Evolutionary conservation across 2,888 invertebrate species (phyloP).

Genomic region (Seladonia tumulorum): DNA sequence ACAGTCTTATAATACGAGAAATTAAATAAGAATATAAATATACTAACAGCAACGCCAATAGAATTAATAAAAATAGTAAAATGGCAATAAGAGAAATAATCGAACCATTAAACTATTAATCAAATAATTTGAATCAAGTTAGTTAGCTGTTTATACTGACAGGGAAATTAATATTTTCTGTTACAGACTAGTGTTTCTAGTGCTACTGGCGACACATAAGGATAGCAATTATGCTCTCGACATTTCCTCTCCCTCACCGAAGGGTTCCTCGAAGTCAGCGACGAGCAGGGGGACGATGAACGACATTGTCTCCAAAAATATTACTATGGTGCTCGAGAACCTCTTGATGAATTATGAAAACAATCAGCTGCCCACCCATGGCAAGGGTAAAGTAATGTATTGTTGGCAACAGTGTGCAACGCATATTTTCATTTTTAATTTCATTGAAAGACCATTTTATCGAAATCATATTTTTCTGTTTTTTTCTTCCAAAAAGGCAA

Average conservation of each 20-base stretch:
- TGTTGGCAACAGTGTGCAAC: not conserved
- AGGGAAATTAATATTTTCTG: not conserved
- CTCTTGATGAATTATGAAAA: constrained; percentile 95
- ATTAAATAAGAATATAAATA: not conserved
- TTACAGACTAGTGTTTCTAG: constrained; percentile 50
- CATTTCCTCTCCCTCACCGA: constrained; percentile 1
- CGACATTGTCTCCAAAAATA: constrained; percentile 92
- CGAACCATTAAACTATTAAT: not conserved
- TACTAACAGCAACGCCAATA: not conserved
- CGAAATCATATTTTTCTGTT: not conserved
- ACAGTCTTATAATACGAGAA: not conserved
- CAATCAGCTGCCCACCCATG: constrained; percentile 95
- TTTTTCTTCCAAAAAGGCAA: not conserved
- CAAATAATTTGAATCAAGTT: not conserved
- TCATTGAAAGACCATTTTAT: not conserved
- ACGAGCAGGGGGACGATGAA: constrained; percentile 85
- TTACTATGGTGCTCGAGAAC: constrained; percentile 93
- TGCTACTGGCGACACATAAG: constrained; percentile 71
- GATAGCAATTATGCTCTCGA: constrained; percentile 64
- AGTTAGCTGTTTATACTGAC: not conserved
- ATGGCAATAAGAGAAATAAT: too few species aligned
- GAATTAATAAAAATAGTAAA: not conserved
- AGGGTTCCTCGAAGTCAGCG: constrained; percentile 67
- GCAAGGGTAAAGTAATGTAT: constrained; percentile 87
- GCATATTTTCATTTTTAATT: not conserved